Conservation (phyloP, 2,113 vertebrate genomes). For the Melanocharis versteri region DNA sequence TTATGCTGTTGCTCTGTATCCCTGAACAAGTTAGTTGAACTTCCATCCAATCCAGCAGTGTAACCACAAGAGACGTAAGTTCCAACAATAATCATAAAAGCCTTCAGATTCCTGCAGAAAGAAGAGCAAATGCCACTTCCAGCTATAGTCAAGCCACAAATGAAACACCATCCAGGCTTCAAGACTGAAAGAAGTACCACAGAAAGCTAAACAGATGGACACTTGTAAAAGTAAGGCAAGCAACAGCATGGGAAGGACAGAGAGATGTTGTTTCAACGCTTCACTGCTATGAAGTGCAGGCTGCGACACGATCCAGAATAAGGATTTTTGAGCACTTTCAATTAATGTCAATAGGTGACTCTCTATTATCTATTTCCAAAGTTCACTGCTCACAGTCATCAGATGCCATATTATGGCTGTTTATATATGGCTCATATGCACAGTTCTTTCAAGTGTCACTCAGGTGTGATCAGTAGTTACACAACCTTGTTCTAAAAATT, state of each 20-base stretch:
- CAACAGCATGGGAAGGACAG: background rate
- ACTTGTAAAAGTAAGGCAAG: background rate
- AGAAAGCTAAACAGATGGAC: background rate
- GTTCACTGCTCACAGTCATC: background rate
- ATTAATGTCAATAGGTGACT: background rate
- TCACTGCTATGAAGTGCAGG: background rate
- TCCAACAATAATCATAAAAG: background rate
- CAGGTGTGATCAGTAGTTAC: background rate
- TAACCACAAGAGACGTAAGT: background rate
- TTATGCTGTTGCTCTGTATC: background rate
- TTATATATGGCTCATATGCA: background rate
- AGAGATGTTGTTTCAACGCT: background rate
- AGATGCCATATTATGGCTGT: background rate
- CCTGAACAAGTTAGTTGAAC: background rate
- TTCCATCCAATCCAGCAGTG: fast-evolving
- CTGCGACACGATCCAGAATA: background rate
- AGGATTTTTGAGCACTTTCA: background rate
- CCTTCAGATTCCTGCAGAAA: background rate
- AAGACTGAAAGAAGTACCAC: background rate
- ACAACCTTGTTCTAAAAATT: background rate
- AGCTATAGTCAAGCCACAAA: background rate
- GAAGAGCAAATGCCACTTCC: background rate
- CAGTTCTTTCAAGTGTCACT: background rate
- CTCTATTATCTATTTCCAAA: background rate
- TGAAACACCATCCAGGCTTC: background rate